Base-by-base conservation (phyloP, 1,140 invertebrate genomes). In the Drosophila ogumai region DNA sequence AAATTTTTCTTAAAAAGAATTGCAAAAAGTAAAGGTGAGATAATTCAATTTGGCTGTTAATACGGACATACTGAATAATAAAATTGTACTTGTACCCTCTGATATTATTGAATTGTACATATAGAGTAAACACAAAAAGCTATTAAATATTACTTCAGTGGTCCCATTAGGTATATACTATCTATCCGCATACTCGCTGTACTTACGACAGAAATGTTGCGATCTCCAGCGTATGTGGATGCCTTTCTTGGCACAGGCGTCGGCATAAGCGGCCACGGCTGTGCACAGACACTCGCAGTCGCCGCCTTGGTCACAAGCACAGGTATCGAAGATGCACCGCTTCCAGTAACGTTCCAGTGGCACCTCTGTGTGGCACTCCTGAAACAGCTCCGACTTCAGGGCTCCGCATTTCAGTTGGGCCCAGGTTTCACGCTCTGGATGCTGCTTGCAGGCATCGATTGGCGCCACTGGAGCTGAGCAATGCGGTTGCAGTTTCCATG, bases 261-360 rank as follows among this genome's bases (percentile, higher is more conserved):
- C 95, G 19, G 97, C 96, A 92, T 98, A 98, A 6, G 96, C 96
- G 0, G 97, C 96, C 15, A 98, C 93, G 1, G 97, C 96, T 1
- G 97, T 97, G 91, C 98, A 98, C 0, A 98, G 92, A 93, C 97
- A 99, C 61, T 97, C 96, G 88, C 98, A 99, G 91, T 98, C 97
- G 0, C 96, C 97, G 19, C 97, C 97, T 82, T 95, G 93, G 92
- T 98, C 97, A 92, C 98, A 99, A 28, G 95, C 97, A 93, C 97
- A 98, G 1, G 96, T 94, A 93, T 98, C 97, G 58, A 95, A 95
- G 58, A 96, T 94, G 91, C 97, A 98, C 44, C 96, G 95, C 71
- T 95, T 93, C 52, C 96, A 84, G 82, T 94, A 97, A 2, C 93
- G 93, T 28, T 96, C 95, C 0, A 96, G 93, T 0, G 95, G 94